A percentile compares a stretch with the other conserved stretches of the same genome.
These are phyloP conservation scores for Plagodis pulveraria DNA, from an alignment of 2,888 invertebrate species.

Conservation along the genomic window DNA sequence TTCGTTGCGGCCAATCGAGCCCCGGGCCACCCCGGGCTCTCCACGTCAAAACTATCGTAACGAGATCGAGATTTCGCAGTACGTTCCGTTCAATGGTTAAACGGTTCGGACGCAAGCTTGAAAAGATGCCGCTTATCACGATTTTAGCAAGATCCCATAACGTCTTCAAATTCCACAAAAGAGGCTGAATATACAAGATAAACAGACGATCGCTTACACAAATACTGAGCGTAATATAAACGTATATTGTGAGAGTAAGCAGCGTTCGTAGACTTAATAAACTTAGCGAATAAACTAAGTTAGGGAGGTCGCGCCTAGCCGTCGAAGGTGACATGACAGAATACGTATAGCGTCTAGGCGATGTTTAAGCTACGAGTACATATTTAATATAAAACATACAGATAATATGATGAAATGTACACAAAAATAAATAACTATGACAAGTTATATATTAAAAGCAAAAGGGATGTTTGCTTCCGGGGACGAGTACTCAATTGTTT, in stretches of 20 bases:
- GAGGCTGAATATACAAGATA: constrained; percentile 16
- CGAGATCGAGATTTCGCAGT: constrained; percentile 74
- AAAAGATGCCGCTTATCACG: constrained; percentile 58
- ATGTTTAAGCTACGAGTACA: not conserved
- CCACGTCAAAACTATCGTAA: constrained; percentile 73
- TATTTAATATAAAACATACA: not conserved
- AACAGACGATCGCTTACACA: constrained; percentile 10
- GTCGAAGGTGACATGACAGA: constrained; percentile 44
- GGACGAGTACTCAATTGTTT: constrained; percentile 44
- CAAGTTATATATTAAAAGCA: not conserved
- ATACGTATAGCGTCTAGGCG: constrained; percentile 32
- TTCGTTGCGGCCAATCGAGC: constrained; percentile 38
- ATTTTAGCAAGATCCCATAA: constrained; percentile 47
- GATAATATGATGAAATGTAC: no score
- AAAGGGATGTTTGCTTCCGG: constrained; percentile 46
- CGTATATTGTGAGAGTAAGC: constrained; percentile 27
- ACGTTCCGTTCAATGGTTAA: constrained; percentile 61
- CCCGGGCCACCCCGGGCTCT: constrained; percentile 48
- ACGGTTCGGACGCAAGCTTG: constrained; percentile 51
- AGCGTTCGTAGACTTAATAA: constrained; percentile 44
- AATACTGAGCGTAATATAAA: constrained; percentile 17
- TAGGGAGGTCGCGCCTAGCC: constrained; percentile 40
- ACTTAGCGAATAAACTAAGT: constrained; percentile 51
- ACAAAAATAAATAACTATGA: not conserved
- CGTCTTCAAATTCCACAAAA: constrained; percentile 34